phyloP scores from a whole-genome alignment of 2,797 vertebrate species.

The Gambelia wislizenii region DNA sequence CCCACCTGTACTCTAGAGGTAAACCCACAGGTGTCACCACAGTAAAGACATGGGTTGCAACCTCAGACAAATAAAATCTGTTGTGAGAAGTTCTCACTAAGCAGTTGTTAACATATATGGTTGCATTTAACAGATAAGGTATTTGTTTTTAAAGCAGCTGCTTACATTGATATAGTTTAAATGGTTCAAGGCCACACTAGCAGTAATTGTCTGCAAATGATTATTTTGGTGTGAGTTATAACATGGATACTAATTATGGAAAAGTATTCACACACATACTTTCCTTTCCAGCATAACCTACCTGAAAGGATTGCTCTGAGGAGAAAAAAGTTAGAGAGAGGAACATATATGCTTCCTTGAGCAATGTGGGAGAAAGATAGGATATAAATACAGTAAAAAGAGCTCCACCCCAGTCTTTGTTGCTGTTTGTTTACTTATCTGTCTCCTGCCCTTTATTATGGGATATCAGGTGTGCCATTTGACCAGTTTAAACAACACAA shows the following conservation, averaged over 20 bases:
- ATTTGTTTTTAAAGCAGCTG: too few relatives aligned
- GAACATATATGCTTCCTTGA: too few relatives aligned
- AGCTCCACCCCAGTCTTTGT: too few relatives aligned
- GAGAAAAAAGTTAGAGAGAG: too few relatives aligned
- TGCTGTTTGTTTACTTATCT: too few relatives aligned
- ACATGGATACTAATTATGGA: slow-evolving; percentile 1
- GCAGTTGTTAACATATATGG: not conserved
- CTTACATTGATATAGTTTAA: too few relatives aligned
- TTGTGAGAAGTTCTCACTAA: not conserved
- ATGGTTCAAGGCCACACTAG: not conserved
- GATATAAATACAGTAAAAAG: too few relatives aligned
- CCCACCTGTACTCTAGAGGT: not conserved
- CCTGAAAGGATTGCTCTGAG: too few relatives aligned
- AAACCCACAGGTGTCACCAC: not conserved
- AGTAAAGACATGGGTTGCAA: not conserved
- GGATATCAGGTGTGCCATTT: too few relatives aligned
- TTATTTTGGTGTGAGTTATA: not conserved
- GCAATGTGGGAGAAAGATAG: too few relatives aligned
- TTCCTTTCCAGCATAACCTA: not conserved
- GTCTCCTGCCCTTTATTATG: too few relatives aligned
- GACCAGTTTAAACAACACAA: too few relatives aligned
- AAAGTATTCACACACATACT: not conserved
- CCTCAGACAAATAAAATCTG: not conserved
- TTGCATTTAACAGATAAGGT: not conserved
- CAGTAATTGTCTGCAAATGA: not conserved